Evolutionary conservation across 1,140 invertebrate genomes (phyloP), one percentile per base, ranked within the genome.

Genomic region (Lasaia peninsularis): DNA sequence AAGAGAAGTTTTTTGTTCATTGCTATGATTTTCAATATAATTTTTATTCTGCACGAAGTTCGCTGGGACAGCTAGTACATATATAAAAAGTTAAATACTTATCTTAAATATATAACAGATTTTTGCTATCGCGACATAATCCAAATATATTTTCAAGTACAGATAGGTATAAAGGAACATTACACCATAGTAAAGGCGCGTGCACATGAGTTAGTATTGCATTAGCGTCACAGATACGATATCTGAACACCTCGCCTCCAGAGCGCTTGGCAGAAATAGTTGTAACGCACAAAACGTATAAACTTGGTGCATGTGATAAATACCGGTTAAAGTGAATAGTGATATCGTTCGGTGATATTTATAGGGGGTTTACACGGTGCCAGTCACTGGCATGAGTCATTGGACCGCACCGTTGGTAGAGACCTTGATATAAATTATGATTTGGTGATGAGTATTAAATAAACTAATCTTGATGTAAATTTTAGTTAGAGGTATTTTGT

Each of bases 141-240:
- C 54, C 24, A 49, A 37, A 32, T 50, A 51, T 56, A 62, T 66
- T 60, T 63, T 31, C 53, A 50, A 49, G 60, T 18, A 52, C 55
- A 52, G 54, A 67, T 48, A 57, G 58, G 51, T 60, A 60, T 59
- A 52, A 62, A 18, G 60, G 49, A 48, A 69, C 67, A 75, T 80
- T 78, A 71, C 70, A 63, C 63, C 73, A 73, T 52, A 28, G 62
- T 80, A 76, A 77, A 74, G 80, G 75, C 76, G 75, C 75, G 77
- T 77, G 75, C 75, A 75, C 76, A 83, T 79, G 80, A 83, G 57
- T 78, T 78, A 83, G 67, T 73, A 60, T 69, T 80, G 77, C 78
- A 81, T 83, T 83, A 83, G 80, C 67, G 65, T 63, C 67, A 24
- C 12, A 66, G 80, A 81, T 83, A 83, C 64, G 66, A 67, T 81